A percentile compares a stretch with the other conserved stretches of the same genome.
These are phyloP conservation scores for Forbesichthys papilliferus DNA, from an alignment of 2,113 vertebrate species.

Conservation along the genomic window DNA sequence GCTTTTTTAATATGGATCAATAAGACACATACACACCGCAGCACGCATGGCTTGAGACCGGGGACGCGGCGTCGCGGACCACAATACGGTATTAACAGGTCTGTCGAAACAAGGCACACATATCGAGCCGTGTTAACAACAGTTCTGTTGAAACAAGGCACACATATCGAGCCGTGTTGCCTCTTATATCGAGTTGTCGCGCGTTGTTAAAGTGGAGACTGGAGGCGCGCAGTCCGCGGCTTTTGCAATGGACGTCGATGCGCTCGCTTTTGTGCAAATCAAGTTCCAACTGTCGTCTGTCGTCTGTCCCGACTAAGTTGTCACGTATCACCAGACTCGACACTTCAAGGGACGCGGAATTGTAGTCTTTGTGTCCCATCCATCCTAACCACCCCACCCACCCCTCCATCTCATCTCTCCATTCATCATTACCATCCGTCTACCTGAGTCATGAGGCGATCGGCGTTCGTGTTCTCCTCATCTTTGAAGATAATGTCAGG, in stretches of 20 bases:
- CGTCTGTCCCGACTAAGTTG: too few relatives aligned
- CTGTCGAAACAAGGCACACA: neutral
- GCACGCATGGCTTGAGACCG: neutral
- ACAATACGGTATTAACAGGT: neutral
- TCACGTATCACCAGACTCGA: too few relatives aligned
- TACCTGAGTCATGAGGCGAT: constrained; percentile 93
- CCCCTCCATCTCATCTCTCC: too few relatives aligned
- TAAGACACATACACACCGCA: neutral
- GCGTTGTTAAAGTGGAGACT: neutral
- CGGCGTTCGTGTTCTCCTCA: constrained; percentile 89
- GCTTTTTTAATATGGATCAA: neutral
- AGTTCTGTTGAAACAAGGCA: too few relatives aligned
- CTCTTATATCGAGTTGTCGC: neutral
- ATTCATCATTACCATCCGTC: constrained; percentile 57
- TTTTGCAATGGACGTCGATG: too few relatives aligned
- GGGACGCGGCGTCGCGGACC: neutral
- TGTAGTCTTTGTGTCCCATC: too few relatives aligned
- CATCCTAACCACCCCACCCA: too few relatives aligned
- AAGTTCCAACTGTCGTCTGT: neutral
- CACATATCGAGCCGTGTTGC: too few relatives aligned
- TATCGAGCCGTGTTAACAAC: too few relatives aligned
- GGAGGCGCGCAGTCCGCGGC: neutral
- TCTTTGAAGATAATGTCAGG: constrained; percentile 93
- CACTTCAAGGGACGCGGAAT: too few relatives aligned
- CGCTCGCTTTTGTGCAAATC: neutral